Conservation (phyloP, 2,113 vertebrate species). For the Paramisgurnus dabryanus region DNA sequence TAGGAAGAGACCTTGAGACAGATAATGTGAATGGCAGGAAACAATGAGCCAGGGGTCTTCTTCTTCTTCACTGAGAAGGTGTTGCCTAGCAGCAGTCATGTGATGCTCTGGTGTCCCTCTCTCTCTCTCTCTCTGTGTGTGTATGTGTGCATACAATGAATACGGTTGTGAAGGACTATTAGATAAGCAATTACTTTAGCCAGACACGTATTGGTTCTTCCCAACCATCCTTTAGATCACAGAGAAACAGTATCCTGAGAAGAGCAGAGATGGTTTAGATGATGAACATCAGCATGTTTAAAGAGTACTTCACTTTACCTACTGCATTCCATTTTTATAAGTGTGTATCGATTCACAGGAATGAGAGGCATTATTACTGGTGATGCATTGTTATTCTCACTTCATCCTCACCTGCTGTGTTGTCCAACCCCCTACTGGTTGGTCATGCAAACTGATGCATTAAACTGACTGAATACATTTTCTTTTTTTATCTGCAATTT, state of each 20-base stretch:
- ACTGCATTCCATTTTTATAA: constrained; percentile 34
- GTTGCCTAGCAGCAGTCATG: constrained; percentile 52
- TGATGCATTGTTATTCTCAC: constrained; percentile 20
- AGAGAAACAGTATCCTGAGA: background rate
- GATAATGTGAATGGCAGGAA: constrained; percentile 39
- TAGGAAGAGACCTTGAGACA: constrained; percentile 47
- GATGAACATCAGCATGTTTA: constrained; percentile 26
- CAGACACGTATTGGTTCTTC: background rate
- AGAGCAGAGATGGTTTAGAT: background rate
- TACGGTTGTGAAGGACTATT: constrained; percentile 21
- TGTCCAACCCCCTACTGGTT: background rate
- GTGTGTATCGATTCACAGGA: constrained; percentile 36
- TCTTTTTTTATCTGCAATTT: no score
- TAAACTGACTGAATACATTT: no score
- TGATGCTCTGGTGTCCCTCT: background rate
- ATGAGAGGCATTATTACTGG: constrained; percentile 10
- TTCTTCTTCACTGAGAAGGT: constrained; percentile 25
- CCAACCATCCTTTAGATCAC: background rate
- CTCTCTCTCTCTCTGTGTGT: background rate
- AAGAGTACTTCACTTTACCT: constrained; percentile 26
- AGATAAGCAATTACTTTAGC: background rate
- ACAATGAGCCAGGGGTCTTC: constrained; percentile 34
- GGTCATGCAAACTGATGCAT: no score
- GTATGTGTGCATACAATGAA: background rate
- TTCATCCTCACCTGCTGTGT: background rate